Evolutionary conservation across 1,140 invertebrate genomes (phyloP), one percentile per base, ranked within the genome.

Genomic region (Trichonephila clavata): DNA sequence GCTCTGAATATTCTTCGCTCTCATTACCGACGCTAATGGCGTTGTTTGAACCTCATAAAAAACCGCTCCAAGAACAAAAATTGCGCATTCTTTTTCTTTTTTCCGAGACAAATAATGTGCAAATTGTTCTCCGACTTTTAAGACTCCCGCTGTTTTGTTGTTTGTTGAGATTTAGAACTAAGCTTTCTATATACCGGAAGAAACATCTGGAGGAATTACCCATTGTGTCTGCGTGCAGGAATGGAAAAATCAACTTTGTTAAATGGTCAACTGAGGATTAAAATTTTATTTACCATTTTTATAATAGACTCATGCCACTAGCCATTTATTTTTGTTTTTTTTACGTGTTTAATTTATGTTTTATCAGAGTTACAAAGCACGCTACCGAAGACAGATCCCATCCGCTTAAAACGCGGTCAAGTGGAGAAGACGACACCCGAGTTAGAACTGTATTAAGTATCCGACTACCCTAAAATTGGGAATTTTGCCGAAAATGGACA

Each of bases 21-120:
- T 57, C 50, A 57, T 43, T 57, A 83, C 50, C 39, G 50, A n/a
- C n/a, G 21, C 43, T 50, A 83, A 57, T 57, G 39, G 80, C 39
- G 71, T 50, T 57, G 80, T 83, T 83, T 24, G 80, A 83, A 83
- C 80, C 80, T 57, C 80, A 20, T 83, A 83, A 83, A 50, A 83
- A 83, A 57, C 43, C 13, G 39, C 43, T 20, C 14, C 39, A 8
- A 43, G 39, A 83, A 83, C 39, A 83, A 83, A 83, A 57, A 14
- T n/a, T 7, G 39, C 80, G n/a, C 21, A 21, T 39, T 80, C 27
- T 80, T 39, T 50, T 50, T 50, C 10, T 50, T 50, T 10, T 50
- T 13, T 10, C 50, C 8, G 21, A 83, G 39, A 5, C 8, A 83
- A 83, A 83, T n/a, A 20, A 57, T 50, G 20, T 39, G 7, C 80